Conservation (phyloP, 2,797 vertebrate genomes). For the Dendrocincla fuliginosa region DNA sequence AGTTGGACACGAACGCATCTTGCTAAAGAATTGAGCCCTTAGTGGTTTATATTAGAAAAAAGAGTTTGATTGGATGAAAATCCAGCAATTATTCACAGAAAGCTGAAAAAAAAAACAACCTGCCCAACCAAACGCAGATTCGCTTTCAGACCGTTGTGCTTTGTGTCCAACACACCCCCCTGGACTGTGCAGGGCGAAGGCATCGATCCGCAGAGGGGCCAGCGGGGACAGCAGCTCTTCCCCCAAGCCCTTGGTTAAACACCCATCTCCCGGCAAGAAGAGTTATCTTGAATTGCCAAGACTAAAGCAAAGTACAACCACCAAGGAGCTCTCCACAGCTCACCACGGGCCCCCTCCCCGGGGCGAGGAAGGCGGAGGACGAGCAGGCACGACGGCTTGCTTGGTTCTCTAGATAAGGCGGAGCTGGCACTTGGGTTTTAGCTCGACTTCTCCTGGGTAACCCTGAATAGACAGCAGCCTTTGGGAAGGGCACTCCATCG, state of each 20-base stretch:
- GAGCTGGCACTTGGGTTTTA: conserved; percentile 66
- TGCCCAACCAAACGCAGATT: not conserved
- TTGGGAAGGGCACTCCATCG: not conserved
- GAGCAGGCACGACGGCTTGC: conserved; percentile 58
- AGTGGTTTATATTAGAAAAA: conserved; percentile 77
- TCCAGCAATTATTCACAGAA: conserved; percentile 76
- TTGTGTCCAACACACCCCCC: conserved; percentile 71
- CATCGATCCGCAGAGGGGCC: conserved; percentile 73
- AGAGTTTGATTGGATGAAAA: conserved; percentile 71
- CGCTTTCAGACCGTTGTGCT: conserved; percentile 75
- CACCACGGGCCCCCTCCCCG: not conserved
- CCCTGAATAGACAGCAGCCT: conserved; percentile 12
- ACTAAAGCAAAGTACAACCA: conserved; percentile 43
- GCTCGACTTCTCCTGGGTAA: conserved; percentile 1
- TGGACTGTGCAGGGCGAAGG: conserved; percentile 62
- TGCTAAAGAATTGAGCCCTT: conserved; percentile 81
- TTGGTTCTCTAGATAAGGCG: conserved; percentile 51
- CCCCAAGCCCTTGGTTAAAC: conserved; percentile 74
- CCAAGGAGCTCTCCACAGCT: not conserved
- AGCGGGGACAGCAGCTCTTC: conserved; percentile 61
- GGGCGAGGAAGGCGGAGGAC: not conserved
- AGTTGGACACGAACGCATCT: conserved; percentile 73
- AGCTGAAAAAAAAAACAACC: conserved; percentile 53
- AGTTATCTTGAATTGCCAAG: conserved; percentile 54
- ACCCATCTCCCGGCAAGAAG: conserved; percentile 14